Evolutionary conservation across 2,888 invertebrate species (phyloP).

Genomic region (Drosophila gaucha): DNA sequence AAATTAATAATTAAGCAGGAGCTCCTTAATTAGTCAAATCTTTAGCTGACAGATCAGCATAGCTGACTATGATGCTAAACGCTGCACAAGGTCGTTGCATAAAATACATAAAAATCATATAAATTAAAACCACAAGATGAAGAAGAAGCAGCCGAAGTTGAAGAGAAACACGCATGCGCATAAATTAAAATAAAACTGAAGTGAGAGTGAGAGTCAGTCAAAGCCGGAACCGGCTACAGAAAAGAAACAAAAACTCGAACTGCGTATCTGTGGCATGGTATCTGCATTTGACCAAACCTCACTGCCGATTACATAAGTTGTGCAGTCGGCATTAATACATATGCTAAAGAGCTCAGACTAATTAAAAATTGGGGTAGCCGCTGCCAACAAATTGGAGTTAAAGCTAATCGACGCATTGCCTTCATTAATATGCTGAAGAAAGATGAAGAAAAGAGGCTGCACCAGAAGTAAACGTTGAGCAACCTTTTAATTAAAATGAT

Average conservation of each 20-base stretch:
- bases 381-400: slow-evolving; percentile 44
- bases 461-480: slow-evolving; percentile 55
- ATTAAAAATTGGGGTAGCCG: slow-evolving; percentile 42
- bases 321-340: slow-evolving; percentile 41
- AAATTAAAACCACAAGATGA: slow-evolving; percentile 50
- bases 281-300: slow-evolving; percentile 46
- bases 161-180: slow-evolving; percentile 37
- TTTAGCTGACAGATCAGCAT: neutral
- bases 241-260: slow-evolving; percentile 15
- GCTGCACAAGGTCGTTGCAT: slow-evolving; percentile 77
- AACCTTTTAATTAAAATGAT: slow-evolving; percentile 60
- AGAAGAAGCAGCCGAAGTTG: neutral
- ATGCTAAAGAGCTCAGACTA: slow-evolving; percentile 52
- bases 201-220: slow-evolving; percentile 50
- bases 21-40: slow-evolving; percentile 59
- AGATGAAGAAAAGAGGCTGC: slow-evolving; percentile 32
- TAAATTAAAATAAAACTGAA: slow-evolving; percentile 58
- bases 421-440: slow-evolving; percentile 31
- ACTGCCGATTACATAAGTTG: slow-evolving; percentile 33
- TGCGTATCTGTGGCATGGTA: slow-evolving; percentile 9
- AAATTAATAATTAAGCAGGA: slow-evolving; percentile 22
- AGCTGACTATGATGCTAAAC: slow-evolving; percentile 46
- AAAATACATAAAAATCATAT: slow-evolving; percentile 77
- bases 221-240: slow-evolving; percentile 17
- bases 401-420: slow-evolving; percentile 41